These are phyloP conservation scores for Frieseomelitta varia DNA, from an alignment of 1,140 invertebrate species.

Conservation along the genomic window DNA sequence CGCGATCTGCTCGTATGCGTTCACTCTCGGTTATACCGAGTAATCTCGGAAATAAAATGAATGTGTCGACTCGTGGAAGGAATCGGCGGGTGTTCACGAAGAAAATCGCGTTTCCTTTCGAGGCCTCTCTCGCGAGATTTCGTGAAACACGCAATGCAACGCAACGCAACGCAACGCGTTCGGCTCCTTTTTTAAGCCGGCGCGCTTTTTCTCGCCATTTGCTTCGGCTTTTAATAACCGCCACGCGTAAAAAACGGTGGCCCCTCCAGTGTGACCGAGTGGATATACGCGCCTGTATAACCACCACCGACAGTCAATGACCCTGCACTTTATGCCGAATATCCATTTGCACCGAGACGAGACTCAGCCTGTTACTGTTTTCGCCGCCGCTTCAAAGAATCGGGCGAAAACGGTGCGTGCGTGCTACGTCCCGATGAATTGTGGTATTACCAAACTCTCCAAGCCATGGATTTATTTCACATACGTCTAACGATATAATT, in stretches of 20 bases:
- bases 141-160: conserved; percentile 51
- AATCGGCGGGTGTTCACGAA: too few species aligned
- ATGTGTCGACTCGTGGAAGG: too few species aligned
- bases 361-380: conserved; percentile 2
- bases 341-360: conserved; percentile 47
- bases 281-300: conserved; percentile 52
- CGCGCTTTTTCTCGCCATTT: conserved; percentile 58
- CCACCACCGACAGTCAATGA: conserved; percentile 72
- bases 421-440: too few species aligned
- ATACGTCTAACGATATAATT: not conserved
- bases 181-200: conserved; percentile 60
- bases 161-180: conserved; percentile 35
- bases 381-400: not conserved
- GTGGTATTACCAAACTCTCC: not conserved
- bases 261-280: conserved; percentile 39
- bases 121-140: too few species aligned
- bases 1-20: too few species aligned
- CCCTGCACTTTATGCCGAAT: conserved; percentile 67
- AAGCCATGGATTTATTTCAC: not conserved
- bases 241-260: conserved; percentile 61
- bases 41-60: too few species aligned
- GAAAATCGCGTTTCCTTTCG: not conserved
- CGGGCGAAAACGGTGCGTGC: too few species aligned
- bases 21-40: too few species aligned
- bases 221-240: conserved; percentile 73